Base-by-base conservation (phyloP, 2,888 invertebrate species). In the Yponomeuta sedellus region DNA sequence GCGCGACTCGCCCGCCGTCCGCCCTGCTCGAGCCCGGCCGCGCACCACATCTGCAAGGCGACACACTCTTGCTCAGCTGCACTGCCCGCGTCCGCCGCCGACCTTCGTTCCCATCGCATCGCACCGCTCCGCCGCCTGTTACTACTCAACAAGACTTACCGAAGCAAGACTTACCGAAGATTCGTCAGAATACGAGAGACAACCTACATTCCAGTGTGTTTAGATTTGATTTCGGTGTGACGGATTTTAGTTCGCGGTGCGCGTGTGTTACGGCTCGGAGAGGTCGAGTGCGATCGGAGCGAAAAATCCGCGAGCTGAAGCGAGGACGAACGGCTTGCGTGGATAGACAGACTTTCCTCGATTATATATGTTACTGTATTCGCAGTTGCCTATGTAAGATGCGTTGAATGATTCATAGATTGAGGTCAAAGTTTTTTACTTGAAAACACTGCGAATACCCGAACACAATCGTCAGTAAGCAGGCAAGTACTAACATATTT, bases 271-370 rank as follows among this genome's bases (percentile, higher is more conserved):
- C 76, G 80, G 80, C 80, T 85, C 82, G 85, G 86, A 88, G 88
- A 81, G 88, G 86, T 86, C 83, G 83, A 85, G 89, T 90, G 90
- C 90, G 90, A 89, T 89, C 80, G 88, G 89, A 88, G 83, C 86
- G 86, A 83, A 77, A 81, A 12, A 34, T 66, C 80, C 85, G 78
- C 86, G 83, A 81, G 80, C 79, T 81, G 81, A 77, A 78, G 77
- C 81, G 79, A 81, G 79, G 80, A 78, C 80, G 82, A 84, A 76
- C 66, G 22, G 16, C 63, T 44, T n/a, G n/a, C 64, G 20, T 65
- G 39, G 19, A 22, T 63, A 20, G 59, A 58, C 65, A 10, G 20
- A 20, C 65, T 59, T 65, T 57, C 64, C 57, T 34, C 56, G 12
- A 22, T 19, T 22, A 63, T 22, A 63, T 22, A 19, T 22, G 22